Evolutionary conservation across 2,888 invertebrate genomes (phyloP), one percentile per base, ranked within the genome.

Genomic region (Cheilosia variabilis): DNA sequence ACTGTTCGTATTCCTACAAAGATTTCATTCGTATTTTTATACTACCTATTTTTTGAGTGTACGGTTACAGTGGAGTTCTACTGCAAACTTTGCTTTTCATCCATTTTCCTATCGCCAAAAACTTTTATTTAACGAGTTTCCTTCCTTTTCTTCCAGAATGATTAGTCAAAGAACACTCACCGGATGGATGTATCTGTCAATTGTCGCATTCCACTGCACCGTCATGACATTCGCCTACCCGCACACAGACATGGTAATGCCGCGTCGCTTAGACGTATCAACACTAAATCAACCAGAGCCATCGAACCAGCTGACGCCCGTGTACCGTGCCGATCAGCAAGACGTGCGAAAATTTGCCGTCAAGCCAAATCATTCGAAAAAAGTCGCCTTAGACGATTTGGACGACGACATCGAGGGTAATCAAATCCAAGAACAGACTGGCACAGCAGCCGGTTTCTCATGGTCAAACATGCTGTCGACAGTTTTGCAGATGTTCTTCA

Each of bases 401-500:
- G 96, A 97, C 88, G 96, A 97, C 88, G 97, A 97, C 88, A 94
- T 96, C 87, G 95, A 95, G 91, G 96, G 95, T 87, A 97, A 97
- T 92, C 95, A 96, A 88, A 96, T 97, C 89, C 95, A 95, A 76
- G 96, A 96, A 88, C 60, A 73, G 22, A 73, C 62, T 37, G 79
- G 68, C 24, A 91, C 91, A 75, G 96, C 96, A 68, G 90, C 92
- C 50, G 96, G 96, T 72, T 97, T 97, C 92, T 96, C 97, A 22
- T 97, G 97, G 97, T 95, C 96, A 62, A 97, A 96, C 92, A 95
- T 98, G 94, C 93, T 98, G 89, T 95, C 95, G 76, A 96, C 96
- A 94, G 93, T 97, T 87, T 96, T 97, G 95, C 97, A 97, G 92
- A 96, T 97, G 96, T 93, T 98, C 90, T 95, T 97, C 93, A 96